Conservation (phyloP, 2,113 vertebrate genomes). For the Hemibagrus wyckioides region DNA sequence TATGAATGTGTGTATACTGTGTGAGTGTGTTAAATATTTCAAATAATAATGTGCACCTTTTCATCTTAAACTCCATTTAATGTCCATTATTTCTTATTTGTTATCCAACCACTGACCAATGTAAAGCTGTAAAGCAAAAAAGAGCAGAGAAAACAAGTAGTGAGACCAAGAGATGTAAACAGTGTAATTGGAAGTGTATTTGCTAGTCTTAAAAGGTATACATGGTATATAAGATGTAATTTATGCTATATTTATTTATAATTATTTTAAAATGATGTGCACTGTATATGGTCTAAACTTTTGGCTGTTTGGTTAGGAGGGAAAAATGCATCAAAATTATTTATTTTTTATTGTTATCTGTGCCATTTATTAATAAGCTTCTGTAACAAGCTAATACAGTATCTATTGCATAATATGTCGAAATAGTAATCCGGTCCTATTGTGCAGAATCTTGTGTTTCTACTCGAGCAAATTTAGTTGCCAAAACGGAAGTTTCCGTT, state of each 20-base stretch:
- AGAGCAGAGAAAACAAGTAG: background rate
- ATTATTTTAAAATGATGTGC: background rate
- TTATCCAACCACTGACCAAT: too few species aligned
- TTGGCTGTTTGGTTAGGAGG: background rate
- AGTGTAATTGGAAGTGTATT: too few species aligned
- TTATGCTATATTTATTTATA: background rate
- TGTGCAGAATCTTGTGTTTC: background rate
- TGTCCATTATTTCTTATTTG: too few species aligned
- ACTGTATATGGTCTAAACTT: background rate
- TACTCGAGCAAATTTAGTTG: background rate
- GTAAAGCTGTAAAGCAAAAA: background rate
- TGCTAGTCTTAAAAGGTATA: background rate
- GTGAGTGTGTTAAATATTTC: background rate
- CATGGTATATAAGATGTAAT: background rate
- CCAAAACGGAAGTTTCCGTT: background rate
- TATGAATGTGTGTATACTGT: background rate
- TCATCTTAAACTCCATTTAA: background rate
- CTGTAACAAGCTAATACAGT: background rate
- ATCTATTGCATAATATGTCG: background rate
- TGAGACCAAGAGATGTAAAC: too few species aligned
- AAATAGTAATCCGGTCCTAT: background rate
- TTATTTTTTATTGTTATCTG: too few species aligned
- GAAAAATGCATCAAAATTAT: background rate
- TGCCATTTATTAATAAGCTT: background rate
- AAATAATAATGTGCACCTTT: background rate